Conservation (phyloP, 2,797 vertebrate species). For the Sparus aurata region DNA sequence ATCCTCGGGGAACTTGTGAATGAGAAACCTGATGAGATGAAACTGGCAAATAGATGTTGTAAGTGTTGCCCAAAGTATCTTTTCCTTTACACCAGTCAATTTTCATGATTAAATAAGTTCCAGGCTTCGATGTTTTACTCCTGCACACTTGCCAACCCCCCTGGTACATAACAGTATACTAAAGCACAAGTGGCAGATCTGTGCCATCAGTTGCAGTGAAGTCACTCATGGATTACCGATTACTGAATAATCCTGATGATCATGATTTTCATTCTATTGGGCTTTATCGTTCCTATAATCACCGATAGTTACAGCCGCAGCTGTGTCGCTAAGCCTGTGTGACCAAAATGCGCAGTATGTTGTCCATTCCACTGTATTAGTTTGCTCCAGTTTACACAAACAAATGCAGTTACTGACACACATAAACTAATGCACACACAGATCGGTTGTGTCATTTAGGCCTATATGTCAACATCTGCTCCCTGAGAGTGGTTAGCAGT, state of each 20-base stretch:
- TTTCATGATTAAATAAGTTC: slow-evolving; percentile 20
- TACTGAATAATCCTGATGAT: slow-evolving; percentile 61
- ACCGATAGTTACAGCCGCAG: slow-evolving; percentile 43
- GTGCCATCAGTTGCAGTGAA: slow-evolving; percentile 22
- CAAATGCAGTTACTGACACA: slow-evolving; percentile 24
- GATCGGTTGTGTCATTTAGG: slow-evolving; percentile 26
- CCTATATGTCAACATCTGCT: slow-evolving; percentile 50
- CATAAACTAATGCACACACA: background rate
- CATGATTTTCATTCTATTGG: slow-evolving; percentile 29
- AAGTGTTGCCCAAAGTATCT: background rate
- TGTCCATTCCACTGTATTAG: slow-evolving; percentile 35
- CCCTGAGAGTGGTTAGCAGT: slow-evolving; percentile 10
- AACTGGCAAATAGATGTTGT: background rate
- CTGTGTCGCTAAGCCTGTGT: slow-evolving; percentile 34
- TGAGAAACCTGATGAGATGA: slow-evolving; percentile 9
- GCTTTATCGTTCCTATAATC: slow-evolving; percentile 38
- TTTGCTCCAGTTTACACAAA: slow-evolving; percentile 48
- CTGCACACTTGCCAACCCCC: slow-evolving; percentile 1
- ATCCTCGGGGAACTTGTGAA: slow-evolving; percentile 11
- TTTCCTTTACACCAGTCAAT: background rate
- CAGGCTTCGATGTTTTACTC: slow-evolving; percentile 19
- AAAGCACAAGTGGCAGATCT: slow-evolving; percentile 24
- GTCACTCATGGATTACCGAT: slow-evolving; percentile 56
- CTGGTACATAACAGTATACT: background rate
- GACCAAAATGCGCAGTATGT: slow-evolving; percentile 23